A percentile compares a stretch with the other conserved stretches of the same genome.
phyloP scores from a whole-genome alignment of 1,140 invertebrate species.

The Drosophila tropicalis region DNA sequence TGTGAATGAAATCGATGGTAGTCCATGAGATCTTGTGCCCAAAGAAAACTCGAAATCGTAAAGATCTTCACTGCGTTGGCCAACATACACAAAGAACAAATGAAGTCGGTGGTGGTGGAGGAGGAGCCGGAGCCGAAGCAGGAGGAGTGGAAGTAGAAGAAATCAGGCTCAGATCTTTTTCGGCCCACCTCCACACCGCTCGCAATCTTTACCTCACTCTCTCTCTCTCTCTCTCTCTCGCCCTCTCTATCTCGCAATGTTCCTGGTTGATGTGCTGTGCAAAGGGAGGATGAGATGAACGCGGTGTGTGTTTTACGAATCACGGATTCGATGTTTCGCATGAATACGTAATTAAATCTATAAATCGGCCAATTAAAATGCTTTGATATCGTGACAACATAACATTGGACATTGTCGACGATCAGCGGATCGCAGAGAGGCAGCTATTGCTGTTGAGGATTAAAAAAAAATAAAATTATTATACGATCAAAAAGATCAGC shows the following conservation, averaged over 20 bases:
- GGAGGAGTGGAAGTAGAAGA: slow-evolving; percentile 2
- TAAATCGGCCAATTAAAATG: slow-evolving; percentile 84
- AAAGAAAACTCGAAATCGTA: slow-evolving; percentile 68
- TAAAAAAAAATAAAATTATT: slow-evolving; percentile 75
- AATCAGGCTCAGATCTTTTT: slow-evolving; percentile 66
- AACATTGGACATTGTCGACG: slow-evolving; percentile 77
- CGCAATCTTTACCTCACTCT: slow-evolving; percentile 16
- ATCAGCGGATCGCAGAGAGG: slow-evolving; percentile 12
- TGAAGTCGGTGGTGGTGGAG: not conserved
- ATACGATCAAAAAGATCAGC: slow-evolving; percentile 37
- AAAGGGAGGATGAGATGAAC: slow-evolving; percentile 39
- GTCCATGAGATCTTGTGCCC: slow-evolving; percentile 38
- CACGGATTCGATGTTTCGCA: slow-evolving; percentile 83
- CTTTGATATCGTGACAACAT: slow-evolving; percentile 84
- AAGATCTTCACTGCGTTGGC: slow-evolving; percentile 74
- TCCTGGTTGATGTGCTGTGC: slow-evolving; percentile 7
- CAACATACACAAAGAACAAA: slow-evolving; percentile 16
- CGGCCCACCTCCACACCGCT: slow-evolving; percentile 29
- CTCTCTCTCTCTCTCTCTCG: slow-evolving; percentile 4
- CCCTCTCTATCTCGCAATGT: slow-evolving; percentile 6
- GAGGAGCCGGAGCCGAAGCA: not conserved
- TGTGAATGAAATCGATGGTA: slow-evolving; percentile 36
- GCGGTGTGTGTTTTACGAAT: slow-evolving; percentile 83
- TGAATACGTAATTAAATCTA: slow-evolving; percentile 84
- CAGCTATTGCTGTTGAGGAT: slow-evolving; percentile 24